These are phyloP conservation scores for Dicrostonyx torquatus DNA, from an alignment of 2,797 vertebrate species.

Conservation along the genomic window DNA sequence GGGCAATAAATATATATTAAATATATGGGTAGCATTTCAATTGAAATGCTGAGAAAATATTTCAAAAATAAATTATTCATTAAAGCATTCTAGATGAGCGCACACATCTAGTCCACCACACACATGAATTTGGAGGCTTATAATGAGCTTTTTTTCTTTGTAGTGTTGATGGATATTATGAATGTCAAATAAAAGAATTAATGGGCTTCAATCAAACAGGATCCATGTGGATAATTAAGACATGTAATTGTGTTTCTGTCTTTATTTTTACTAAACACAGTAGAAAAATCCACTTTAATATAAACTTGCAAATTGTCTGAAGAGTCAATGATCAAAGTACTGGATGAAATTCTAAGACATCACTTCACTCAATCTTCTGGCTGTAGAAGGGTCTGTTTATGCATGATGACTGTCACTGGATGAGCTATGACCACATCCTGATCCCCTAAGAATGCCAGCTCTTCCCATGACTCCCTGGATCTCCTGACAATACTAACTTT, in stretches of 20 bases:
- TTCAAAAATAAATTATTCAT: slow-evolving; percentile 48
- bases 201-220: background rate
- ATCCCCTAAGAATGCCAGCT: background rate
- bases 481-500: background rate
- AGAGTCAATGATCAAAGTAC: background rate
- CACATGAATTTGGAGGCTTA: slow-evolving; percentile 34
- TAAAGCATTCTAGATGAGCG: slow-evolving; percentile 31
- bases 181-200: slow-evolving; percentile 53
- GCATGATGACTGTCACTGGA: background rate
- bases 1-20: background rate
- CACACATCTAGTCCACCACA: background rate
- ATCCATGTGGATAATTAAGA: background rate
- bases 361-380: background rate
- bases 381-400: background rate
- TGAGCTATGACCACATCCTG: background rate
- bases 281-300: background rate
- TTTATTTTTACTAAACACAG: slow-evolving; percentile 11
- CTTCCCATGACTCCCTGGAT: background rate
- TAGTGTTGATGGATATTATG: slow-evolving; percentile 11
- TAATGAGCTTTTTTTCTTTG: slow-evolving; percentile 3
- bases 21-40: slow-evolving; percentile 40
- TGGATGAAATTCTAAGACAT: background rate
- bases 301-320: background rate
- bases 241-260: background rate
- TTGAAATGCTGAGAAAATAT: slow-evolving; percentile 58